Percentiles rank a stretch among this genome's conserved stretches.
Evolutionary conservation across 2,888 invertebrate genomes (phyloP).

Genomic region (Drosophila limbata): DNA sequence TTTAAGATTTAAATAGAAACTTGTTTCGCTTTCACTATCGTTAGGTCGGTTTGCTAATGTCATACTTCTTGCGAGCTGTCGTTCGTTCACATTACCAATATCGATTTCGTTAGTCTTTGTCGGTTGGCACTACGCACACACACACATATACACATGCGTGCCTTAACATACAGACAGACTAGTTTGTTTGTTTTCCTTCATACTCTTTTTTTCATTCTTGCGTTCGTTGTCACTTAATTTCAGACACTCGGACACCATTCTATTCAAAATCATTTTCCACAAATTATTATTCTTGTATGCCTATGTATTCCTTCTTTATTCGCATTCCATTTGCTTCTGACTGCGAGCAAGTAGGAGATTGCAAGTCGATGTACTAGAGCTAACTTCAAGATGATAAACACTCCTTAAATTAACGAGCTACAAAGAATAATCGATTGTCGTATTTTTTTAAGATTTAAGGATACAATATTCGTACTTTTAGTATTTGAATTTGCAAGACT

Average conservation of each 20-base stretch:
- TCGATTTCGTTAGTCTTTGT: slow-evolving; percentile 48
- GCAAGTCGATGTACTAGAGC: not conserved
- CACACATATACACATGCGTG: not conserved
- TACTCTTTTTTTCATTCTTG: slow-evolving; percentile 27
- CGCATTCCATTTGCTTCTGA: slow-evolving; percentile 21
- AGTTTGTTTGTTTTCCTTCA: slow-evolving; percentile 66
- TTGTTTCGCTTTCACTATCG: slow-evolving; percentile 53
- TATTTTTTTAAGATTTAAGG: too few species aligned
- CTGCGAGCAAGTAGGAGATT: slow-evolving; percentile 4
- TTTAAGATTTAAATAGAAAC: slow-evolving; percentile 22
- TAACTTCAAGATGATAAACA: too few species aligned
- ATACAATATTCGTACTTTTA: too few species aligned
- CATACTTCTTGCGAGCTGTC: slow-evolving; percentile 10
- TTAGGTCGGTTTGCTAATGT: slow-evolving; percentile 24
- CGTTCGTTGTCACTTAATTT: slow-evolving; percentile 58
- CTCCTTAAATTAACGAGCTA: too few species aligned
- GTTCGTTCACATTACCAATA: slow-evolving; percentile 31
- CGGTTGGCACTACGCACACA: slow-evolving; percentile 34
- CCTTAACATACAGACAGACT: slow-evolving; percentile 4
- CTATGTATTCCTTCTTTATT: slow-evolving; percentile 39
- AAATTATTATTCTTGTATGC: slow-evolving; percentile 60
- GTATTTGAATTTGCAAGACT: too few species aligned
- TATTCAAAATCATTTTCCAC: slow-evolving; percentile 70
- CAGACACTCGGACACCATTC: slow-evolving; percentile 77
- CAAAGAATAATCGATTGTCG: too few species aligned